phyloP scores from a whole-genome alignment of 2,113 vertebrate species.

The Promerops cafer region DNA sequence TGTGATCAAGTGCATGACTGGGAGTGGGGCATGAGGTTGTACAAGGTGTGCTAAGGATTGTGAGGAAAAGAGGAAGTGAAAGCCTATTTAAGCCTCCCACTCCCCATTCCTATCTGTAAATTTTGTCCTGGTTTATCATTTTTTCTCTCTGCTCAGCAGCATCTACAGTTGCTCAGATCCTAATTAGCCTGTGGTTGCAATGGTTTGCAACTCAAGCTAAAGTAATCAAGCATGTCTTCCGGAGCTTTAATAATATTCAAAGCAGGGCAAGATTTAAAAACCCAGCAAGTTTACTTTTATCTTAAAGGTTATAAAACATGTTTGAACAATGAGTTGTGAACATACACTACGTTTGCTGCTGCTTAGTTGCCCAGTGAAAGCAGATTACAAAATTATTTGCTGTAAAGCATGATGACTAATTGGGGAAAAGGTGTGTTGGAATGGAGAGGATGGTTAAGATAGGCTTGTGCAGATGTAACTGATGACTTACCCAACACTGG shows the following conservation, averaged over 20 bases:
- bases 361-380: conserved; percentile 54
- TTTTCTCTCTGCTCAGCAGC: neutral
- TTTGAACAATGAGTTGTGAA: conserved; percentile 50
- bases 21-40: neutral
- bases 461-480: neutral
- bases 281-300: neutral
- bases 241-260: conserved; percentile 10
- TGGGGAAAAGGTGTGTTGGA: neutral
- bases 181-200: neutral
- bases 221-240: neutral
- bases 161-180: neutral
- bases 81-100: neutral
- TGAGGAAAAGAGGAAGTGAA: neutral
- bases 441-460: neutral
- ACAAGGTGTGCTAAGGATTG: neutral
- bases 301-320: conserved; percentile 49
- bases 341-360: conserved; percentile 15
- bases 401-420: conserved; percentile 1
- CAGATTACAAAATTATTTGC: conserved; percentile 32
- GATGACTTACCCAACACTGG: neutral
- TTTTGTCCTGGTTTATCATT: neutral
- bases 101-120: neutral
- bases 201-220: neutral
- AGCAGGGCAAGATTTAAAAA: conserved; percentile 35
- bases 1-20: neutral